A percentile compares a stretch with the other conserved stretches of the same genome.
Conservation (phyloP, 2,888 invertebrate genomes). For the Aspidiotus rigidus region DNA sequence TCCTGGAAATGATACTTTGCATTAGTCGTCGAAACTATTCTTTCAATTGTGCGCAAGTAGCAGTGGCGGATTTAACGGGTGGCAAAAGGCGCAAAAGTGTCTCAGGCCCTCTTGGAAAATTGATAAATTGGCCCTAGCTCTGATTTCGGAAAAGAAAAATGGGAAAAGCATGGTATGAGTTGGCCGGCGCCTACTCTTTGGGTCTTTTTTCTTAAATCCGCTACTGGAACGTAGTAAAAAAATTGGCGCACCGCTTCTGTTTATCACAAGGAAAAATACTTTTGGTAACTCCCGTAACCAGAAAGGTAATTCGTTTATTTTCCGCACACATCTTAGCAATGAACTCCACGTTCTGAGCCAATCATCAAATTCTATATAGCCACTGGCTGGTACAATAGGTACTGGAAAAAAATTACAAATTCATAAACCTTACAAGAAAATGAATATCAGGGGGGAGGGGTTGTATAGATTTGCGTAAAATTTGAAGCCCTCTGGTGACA, state of each 20-base stretch:
- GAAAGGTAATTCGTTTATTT: slow-evolving; percentile 58
- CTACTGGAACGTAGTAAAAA: background rate
- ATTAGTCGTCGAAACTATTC: background rate
- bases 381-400: background rate
- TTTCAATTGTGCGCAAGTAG: background rate
- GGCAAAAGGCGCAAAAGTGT: background rate
- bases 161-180: no score
- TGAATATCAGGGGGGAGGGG: no score
- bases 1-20: slow-evolving; percentile 44
- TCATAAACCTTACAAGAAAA: no score
- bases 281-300: slow-evolving; percentile 65
- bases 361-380: slow-evolving; percentile 48
- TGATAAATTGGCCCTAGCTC: background rate
- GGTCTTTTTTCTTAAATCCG: no score
- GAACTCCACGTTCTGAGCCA: slow-evolving; percentile 63
- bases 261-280: slow-evolving; percentile 60
- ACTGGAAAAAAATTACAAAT: slow-evolving; percentile 17
- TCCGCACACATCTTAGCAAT: slow-evolving; percentile 47
- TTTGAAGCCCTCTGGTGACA: no score
- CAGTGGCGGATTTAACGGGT: no score
- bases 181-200: no score
- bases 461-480: no score
- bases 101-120: background rate
- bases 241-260: slow-evolving; percentile 52
- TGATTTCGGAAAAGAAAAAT: background rate